Base-by-base conservation (phyloP, 2,888 invertebrate species). In the Hydrotaea cyrtoneurina region DNA sequence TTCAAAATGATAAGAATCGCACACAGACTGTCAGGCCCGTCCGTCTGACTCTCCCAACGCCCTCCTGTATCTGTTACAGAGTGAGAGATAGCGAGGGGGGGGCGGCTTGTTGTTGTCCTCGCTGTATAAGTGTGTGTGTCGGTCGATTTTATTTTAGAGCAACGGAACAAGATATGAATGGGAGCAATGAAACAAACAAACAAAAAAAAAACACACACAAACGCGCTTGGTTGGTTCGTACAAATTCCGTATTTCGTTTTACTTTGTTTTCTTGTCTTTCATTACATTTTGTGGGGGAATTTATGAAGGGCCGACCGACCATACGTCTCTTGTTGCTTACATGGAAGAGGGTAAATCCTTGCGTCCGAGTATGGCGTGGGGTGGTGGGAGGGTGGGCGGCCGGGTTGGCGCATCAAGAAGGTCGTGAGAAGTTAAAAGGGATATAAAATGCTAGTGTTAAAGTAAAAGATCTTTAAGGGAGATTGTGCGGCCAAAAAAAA, bases 1-100 rank as follows among this genome's bases (percentile, higher is more conserved):
- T 86, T 80, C 71, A 82, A 86, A 82, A 83, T 85, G 86, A 86
- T 86, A 86, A 85, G 83, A 86, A 86, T 86, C 86, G 82, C 55
- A 31, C 53, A 55, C 36, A 73, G 73, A 21, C 43, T 59, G 59
- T 11, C 59, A 23, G 59, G n/a, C 2, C 13, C 23, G 8, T 8
- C 15, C 59, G 50, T 50, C 26, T 26, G 21, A 26, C 59, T n/a
- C n/a, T n/a, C n/a, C n/a, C n/a, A n/a, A n/a, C 55, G 13, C 19
- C 59, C 13, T 11, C 10, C 64, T 15, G 53, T 50, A 36, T 31
- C 55, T 50, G 17, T 19, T 43, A 26, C 36, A 50, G 72, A 31
- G 17, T 21, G 55, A 13, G 15, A 8, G 59, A 57, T 23, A n/a
- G n/a, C n/a, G n/a, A n/a, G n/a, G n/a, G n/a, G n/a, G n/a, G n/a